Evolutionary conservation across 2,888 invertebrate genomes (phyloP), one percentile per base, ranked within the genome.

Genomic region (Elysia crispata): DNA sequence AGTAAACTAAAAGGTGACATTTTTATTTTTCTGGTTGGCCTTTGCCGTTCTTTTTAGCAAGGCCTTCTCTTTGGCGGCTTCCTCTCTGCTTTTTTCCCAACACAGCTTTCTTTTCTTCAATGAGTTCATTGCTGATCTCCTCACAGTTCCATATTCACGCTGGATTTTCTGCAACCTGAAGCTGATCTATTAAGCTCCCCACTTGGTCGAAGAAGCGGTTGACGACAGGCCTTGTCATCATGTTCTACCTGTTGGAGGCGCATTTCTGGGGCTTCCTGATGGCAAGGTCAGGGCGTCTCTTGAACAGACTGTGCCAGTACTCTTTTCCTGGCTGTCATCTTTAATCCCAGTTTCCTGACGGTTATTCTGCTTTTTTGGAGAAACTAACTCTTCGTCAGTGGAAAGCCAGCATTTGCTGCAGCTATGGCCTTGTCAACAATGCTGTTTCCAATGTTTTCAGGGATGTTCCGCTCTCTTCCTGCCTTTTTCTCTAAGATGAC

Each of bases 81-180:
- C n/a, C n/a, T n/a, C n/a, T n/a, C n/a, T n/a, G n/a, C n/a, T n/a
- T n/a, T n/a, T n/a, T n/a, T n/a, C n/a, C n/a, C n/a, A n/a, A n/a
- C n/a, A n/a, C n/a, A n/a, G n/a, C n/a, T n/a, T n/a, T n/a, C n/a
- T n/a, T n/a, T n/a, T n/a, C n/a, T n/a, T n/a, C n/a, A n/a, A n/a
- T n/a, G n/a, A n/a, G n/a, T n/a, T n/a, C n/a, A n/a, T n/a, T n/a
- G n/a, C 69, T 57, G 23, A 69, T 77, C 28, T 57, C 77, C 31
- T 77, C 77, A 11, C 67, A 67, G 31, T 77, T 67, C 69, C 77
- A 77, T 18, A 77, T 67, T n/a, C n/a, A 33, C n/a, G 20, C 31
- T 30, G 77, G 77, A 31, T 77, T 77, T 0, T 23, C 6, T n/a
- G 1, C 23, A 20, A 77, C 30, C 33, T 69, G 11, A 13, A 67